A percentile compares a stretch with the other conserved stretches of the same genome.
Conservation (phyloP, 2,797 vertebrate genomes). For the Enteromius afrohamiltoni region DNA sequence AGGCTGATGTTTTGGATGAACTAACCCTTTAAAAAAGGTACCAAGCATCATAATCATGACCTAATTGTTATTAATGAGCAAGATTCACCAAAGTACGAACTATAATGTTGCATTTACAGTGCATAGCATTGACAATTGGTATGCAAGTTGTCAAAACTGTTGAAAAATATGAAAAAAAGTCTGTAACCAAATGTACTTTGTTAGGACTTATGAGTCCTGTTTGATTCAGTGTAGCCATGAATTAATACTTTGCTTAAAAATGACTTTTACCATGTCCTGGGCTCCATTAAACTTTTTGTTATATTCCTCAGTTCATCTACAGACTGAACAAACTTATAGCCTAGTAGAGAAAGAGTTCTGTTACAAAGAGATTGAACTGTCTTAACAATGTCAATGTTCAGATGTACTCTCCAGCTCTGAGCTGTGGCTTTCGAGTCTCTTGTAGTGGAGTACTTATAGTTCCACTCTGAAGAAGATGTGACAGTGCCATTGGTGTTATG, state of each 20-base stretch:
- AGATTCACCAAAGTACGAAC: neutral
- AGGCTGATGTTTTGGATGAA: neutral
- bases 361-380: slow-evolving; percentile 79
- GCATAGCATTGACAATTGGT: neutral
- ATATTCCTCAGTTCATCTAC: slow-evolving; percentile 76
- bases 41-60: slow-evolving; percentile 5
- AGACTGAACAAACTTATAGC: slow-evolving; percentile 78
- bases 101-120: slow-evolving; percentile 8
- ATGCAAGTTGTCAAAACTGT: neutral
- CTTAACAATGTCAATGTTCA: slow-evolving; percentile 77
- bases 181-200: neutral
- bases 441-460: slow-evolving; percentile 79
- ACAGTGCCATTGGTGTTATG: slow-evolving; percentile 77
- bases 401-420: slow-evolving; percentile 79
- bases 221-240: neutral
- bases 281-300: slow-evolving; percentile 76
- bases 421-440: slow-evolving; percentile 76
- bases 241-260: neutral
- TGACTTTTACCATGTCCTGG: slow-evolving; percentile 25
- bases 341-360: slow-evolving; percentile 77
- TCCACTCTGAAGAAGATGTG: slow-evolving; percentile 64
- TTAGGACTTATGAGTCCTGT: neutral
- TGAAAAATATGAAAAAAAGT: neutral
- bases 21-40: neutral
- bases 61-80: neutral